Evolutionary conservation across 1,140 invertebrate species (phyloP), one percentile per base, ranked within the genome.

Genomic region (Lucilia cuprina): DNA sequence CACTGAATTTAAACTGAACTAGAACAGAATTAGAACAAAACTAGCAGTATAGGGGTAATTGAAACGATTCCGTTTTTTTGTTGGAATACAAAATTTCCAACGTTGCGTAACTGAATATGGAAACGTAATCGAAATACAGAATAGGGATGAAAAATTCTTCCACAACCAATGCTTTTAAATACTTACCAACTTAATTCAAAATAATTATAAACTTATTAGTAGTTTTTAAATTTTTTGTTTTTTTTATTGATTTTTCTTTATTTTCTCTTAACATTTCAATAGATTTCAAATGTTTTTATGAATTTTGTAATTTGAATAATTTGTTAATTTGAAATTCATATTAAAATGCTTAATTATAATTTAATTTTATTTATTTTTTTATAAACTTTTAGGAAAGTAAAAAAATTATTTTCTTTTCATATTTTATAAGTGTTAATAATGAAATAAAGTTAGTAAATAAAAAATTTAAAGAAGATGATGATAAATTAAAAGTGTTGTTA

Each of bases 251-350:
- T 83, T 83, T 74, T 21, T 19, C 47, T 74, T 74, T 47, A 12
- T 83, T 74, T n/a, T 21, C 13, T 80, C 47, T 19, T 80, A 80
- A 80, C 77, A 80, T 49, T 47, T 80, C 47, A 19, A 80, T 80
- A 80, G 77, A 80, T 80, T 80, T 80, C 41, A 80, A 80, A 80
- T 80, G 77, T 80, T 80, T n/a, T 21, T 74, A 47, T 83, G 60
- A 49, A 41, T 74, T 83, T 41, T 49, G 14, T 50, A 50, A 30
- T 47, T 80, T 78, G 14, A 80, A 82, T 82, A 49, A 83, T 74
- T 83, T 60, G 30, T 83, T 41, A 19, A 41, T 83, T 70, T 25
- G 17, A 65, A 83, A 74, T 65, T 83, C 7, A 49, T 83, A 74
- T 74, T 83, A 83, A 74, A 74, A 49, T 74, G 35, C 65, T 83